Evolutionary conservation across 2,888 invertebrate species (phyloP).

Genomic region (Acleris laterana): DNA sequence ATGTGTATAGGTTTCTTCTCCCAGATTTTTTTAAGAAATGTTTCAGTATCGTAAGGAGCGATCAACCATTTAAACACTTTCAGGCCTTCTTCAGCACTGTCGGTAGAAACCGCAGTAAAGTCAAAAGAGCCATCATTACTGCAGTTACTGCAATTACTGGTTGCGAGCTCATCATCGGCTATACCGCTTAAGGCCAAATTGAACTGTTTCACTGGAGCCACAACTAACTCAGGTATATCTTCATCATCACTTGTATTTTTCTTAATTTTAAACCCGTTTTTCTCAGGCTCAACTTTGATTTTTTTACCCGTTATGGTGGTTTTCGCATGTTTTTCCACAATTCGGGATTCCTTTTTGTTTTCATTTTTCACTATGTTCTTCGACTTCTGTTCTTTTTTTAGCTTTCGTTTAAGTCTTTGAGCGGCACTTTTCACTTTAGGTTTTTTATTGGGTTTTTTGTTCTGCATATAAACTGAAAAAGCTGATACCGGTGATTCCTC

Average conservation of each 20-base stretch:
- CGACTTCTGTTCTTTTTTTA: constrained; percentile 51
- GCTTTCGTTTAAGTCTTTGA: constrained; percentile 52
- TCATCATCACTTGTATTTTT: constrained; percentile 28
- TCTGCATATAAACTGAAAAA: constrained; percentile 67
- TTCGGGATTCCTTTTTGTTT: constrained; percentile 58
- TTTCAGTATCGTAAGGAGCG: constrained; percentile 85
- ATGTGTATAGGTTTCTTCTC: constrained; percentile 91
- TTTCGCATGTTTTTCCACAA: constrained; percentile 38
- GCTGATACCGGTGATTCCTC: constrained; percentile 68
- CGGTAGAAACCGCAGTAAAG: constrained; percentile 68
- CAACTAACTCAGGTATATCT: constrained; percentile 51
- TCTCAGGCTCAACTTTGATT: constrained; percentile 39
- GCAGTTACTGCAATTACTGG: constrained; percentile 48
- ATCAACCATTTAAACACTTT: constrained; percentile 90
- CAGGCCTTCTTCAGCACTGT: constrained; percentile 85
- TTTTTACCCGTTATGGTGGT: constrained; percentile 35
- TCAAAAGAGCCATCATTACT: constrained; percentile 57
- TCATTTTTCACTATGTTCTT: constrained; percentile 63
- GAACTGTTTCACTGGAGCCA: constrained; percentile 45
- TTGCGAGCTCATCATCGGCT: constrained; percentile 30
- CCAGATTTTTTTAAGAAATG: constrained; percentile 90
- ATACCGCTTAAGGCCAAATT: constrained; percentile 20
- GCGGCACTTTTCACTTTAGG: constrained; percentile 23
- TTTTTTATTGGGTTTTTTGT: constrained; percentile 49
- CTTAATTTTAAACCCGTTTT: constrained; percentile 11